Base-by-base conservation (phyloP, 2,888 invertebrate species). In the Apotomis capreana region DNA sequence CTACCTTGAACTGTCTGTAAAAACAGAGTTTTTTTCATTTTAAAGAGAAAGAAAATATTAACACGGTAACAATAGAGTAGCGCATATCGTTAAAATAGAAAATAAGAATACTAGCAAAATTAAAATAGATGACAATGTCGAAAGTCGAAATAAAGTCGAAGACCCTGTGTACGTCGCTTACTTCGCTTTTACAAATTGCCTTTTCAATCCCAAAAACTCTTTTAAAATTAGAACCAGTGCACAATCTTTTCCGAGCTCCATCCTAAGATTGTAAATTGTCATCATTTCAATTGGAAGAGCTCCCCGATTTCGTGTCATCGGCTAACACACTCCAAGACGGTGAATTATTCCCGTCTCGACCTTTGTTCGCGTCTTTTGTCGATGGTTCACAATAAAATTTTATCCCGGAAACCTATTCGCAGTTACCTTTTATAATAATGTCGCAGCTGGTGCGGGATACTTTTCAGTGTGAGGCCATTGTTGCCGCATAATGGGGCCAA, bases 391-490 rank as follows among this genome's bases (percentile, higher is more conserved):
- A 91, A 90, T 91, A 91, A 91, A 91, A 90, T 91, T 90, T 89
- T 88, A 90, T 89, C 87, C 90, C 84, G 89, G 89, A 90, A 88
- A 90, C 89, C 88, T 87, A 90, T 90, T 89, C 90, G 87, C 90
- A 88, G 91, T 91, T 90, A 91, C 91, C 91, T 90, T 91, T 91
- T 91, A 91, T 91, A 91, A 91, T 90, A 89, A 91, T 90, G 90
- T 90, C 89, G 90, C 90, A 89, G 87, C 89, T 88, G 86, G 85
- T 83, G 87, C 87, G 86, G 86, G 86, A 84, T 87, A 88, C 87
- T 89, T 89, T 89, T 87, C 89, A 88, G 84, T 79, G 70, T 82
- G 82, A 78, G 79, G 81, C 88, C 80, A 85, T 91, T 91, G 90
- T 91, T 85, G 83, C 76, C 83, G 79, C 81, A 89, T 90, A 91